phyloP scores from a whole-genome alignment of 2,113 vertebrate genomes.

The Xyrauchen texanus region DNA sequence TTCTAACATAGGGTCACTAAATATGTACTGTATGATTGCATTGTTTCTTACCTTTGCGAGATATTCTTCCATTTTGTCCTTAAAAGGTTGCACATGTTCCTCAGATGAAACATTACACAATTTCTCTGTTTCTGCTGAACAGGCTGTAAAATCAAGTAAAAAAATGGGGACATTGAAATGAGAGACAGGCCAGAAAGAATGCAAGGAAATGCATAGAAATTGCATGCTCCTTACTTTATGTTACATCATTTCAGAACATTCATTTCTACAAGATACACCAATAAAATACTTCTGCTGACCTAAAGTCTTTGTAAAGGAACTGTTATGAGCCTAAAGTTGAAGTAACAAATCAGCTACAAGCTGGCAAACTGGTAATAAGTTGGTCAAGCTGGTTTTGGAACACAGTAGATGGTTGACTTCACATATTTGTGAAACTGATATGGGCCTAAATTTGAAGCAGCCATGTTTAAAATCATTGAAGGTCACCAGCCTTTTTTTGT shows the following conservation, averaged over 20 bases:
- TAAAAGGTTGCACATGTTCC: constrained; percentile 92
- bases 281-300: neutral
- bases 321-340: too few species aligned
- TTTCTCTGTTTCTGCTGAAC: constrained; percentile 86
- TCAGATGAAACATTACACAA: constrained; percentile 87
- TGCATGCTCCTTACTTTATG: too few species aligned
- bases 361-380: too few species aligned
- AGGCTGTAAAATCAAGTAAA: constrained; percentile 73
- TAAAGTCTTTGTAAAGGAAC: too few species aligned
- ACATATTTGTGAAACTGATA: too few species aligned
- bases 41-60: constrained; percentile 83
- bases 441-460: too few species aligned
- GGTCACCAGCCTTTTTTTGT: too few species aligned
- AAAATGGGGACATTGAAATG: neutral
- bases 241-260: too few species aligned
- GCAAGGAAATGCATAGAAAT: neutral
- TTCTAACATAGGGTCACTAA: constrained; percentile 36
- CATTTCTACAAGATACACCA: neutral
- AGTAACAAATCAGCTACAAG: too few species aligned
- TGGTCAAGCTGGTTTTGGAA: too few species aligned
- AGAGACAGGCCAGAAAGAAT: neutral
- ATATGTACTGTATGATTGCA: neutral
- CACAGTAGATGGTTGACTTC: too few species aligned
- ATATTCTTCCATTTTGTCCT: constrained; percentile 91
- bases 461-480: too few species aligned